phyloP scores from a whole-genome alignment of 2,113 vertebrate genomes.

The Notechis scutatus region DNA sequence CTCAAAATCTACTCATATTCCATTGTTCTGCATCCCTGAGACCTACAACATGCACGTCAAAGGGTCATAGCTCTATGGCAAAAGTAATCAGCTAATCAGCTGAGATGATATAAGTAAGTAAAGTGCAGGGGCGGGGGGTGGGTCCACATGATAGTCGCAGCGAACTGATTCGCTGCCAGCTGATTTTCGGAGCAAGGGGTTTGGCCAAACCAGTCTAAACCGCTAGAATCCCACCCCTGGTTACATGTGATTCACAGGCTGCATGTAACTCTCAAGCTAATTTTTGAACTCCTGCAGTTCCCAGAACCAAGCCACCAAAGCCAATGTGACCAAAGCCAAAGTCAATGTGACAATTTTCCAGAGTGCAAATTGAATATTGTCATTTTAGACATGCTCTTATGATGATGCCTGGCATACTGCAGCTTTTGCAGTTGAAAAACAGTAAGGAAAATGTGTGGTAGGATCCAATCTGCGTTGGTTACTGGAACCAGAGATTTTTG shows the following conservation, averaged over 20 bases:
- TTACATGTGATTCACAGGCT: not conserved
- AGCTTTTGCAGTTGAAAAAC: not conserved
- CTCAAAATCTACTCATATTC: not conserved
- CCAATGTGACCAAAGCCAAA: too few relatives aligned
- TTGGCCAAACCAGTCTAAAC: too few relatives aligned
- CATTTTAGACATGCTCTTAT: not conserved
- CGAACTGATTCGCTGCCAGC: too few relatives aligned
- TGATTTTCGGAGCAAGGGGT: too few relatives aligned
- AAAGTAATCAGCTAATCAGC: not conserved
- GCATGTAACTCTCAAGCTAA: not conserved
- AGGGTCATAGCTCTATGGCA: not conserved
- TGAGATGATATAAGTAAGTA: too few relatives aligned
- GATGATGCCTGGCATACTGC: not conserved
- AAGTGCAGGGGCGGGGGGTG: too few relatives aligned
- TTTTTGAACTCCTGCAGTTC: not conserved
- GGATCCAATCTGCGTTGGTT: not conserved
- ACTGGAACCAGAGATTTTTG: too few relatives aligned
- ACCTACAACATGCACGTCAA: not conserved
- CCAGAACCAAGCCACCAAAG: not conserved
- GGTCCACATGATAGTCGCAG: too few relatives aligned
- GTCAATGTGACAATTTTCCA: not conserved
- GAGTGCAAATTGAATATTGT: not conserved
- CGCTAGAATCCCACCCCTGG: too few relatives aligned
- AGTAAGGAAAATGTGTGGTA: not conserved
- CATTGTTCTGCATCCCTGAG: not conserved